phyloP scores from a whole-genome alignment of 2,888 invertebrate species.

The Gandaritis pyraliata region DNA sequence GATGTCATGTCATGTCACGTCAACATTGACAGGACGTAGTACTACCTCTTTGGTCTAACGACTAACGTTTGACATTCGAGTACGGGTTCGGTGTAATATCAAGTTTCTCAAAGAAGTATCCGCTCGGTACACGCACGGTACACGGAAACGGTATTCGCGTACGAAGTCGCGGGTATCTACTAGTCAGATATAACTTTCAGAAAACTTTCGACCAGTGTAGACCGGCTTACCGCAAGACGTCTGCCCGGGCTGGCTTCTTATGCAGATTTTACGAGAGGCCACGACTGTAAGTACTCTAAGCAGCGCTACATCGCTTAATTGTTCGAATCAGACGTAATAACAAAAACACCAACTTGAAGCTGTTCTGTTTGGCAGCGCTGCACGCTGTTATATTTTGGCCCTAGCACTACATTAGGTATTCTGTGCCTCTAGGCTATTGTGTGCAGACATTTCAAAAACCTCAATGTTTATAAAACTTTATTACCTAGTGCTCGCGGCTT shows the following conservation, averaged over 20 bases:
- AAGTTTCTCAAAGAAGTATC: too few relatives aligned
- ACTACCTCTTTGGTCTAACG: too few relatives aligned
- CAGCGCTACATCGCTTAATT: conserved; percentile 69
- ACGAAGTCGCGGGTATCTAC: too few relatives aligned
- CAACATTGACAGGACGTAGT: too few relatives aligned
- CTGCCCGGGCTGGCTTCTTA: conserved; percentile 67
- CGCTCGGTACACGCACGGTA: too few relatives aligned
- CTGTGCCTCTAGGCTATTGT: conserved; percentile 9
- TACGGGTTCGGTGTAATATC: too few relatives aligned
- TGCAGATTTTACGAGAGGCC: conserved; percentile 74
- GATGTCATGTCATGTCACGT: too few relatives aligned
- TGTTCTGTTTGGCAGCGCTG: conserved; percentile 51
- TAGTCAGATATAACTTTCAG: not conserved
- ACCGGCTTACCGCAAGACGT: conserved; percentile 52
- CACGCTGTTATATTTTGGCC: conserved; percentile 1
- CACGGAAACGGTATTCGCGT: too few relatives aligned
- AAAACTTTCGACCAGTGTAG: conserved; percentile 47
- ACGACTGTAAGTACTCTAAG: conserved; percentile 64
- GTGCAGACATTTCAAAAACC: not conserved
- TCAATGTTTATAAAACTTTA: too few relatives aligned
- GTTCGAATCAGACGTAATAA: conserved; percentile 62
- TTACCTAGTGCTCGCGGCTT: too few relatives aligned
- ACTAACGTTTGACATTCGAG: too few relatives aligned
- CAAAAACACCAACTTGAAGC: conserved; percentile 56
- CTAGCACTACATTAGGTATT: too few relatives aligned